Base-by-base conservation (phyloP, 2,113 vertebrate species). In the Entelurus aequoreus region DNA sequence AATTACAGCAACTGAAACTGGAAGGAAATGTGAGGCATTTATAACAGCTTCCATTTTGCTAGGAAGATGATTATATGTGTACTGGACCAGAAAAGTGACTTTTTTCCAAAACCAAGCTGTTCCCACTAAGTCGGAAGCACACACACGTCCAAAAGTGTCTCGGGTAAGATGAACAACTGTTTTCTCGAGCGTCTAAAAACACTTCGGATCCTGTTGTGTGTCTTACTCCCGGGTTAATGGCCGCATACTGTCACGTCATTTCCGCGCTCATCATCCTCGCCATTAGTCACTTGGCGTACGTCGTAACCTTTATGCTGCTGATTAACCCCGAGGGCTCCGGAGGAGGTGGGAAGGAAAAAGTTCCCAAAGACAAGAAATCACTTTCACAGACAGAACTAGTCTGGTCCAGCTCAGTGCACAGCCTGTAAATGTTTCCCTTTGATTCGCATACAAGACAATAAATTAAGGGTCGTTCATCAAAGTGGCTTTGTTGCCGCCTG, bases 371-470 rank as follows among this genome's bases (percentile, higher is more conserved):
- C 71, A 76, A 75, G 71, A 78, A 78, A 76, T 78, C 66, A 76
- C 75, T 87, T 90, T 88, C 87, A 78, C 86, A 80, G 54, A 12
- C 63, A 57, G 70, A 65, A 54, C 65, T 60, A 68, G 72, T 90
- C 93, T 97, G 94, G 89, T 87, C 92, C 91, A 83, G 87, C 91
- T 95, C 93, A 94, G 87, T 76, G 62, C 85, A 85, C 92, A 94
- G 91, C 87, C 90, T 91, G 85, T 94, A 95, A 96, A 95, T 89
- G 91, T 93, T 93, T 91, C 90, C 91, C 93, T 94, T 94, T 94
- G 93, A 94, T 93, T 92, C 90, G 91, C 90, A 92, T 93, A 94
- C 91, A 93, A 94, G 93, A 94, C 92, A 93, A 94, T 94, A 95
- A 95, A 94, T 94, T 94, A 95, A 93, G 89, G 79, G 86, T 82